Evolutionary conservation across 2,888 invertebrate genomes (phyloP).

Genomic region (Cylindroiulus punctatus): DNA sequence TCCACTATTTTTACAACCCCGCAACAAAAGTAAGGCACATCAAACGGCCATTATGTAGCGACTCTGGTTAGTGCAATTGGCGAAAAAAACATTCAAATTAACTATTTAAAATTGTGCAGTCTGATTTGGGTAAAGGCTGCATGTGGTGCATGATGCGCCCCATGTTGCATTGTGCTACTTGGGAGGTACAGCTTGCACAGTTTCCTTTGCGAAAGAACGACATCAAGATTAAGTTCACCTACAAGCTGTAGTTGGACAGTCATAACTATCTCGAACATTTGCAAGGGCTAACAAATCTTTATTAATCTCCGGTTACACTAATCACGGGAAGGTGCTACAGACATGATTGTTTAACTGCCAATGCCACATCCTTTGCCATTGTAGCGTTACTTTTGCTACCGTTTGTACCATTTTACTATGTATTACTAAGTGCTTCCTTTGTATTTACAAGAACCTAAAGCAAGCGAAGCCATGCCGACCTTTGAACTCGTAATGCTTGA

Average conservation of each 20-base stretch:
- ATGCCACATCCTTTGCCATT: background rate
- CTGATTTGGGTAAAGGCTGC: too few species aligned
- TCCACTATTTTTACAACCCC: background rate
- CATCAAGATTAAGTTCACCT: too few species aligned
- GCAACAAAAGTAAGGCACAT: background rate
- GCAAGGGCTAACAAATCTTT: too few species aligned
- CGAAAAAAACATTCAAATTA: too few species aligned
- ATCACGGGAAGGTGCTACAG: background rate
- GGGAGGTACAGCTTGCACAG: too few species aligned
- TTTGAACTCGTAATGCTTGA: background rate
- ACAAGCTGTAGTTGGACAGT: too few species aligned
- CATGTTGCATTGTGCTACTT: too few species aligned
- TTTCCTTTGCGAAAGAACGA: too few species aligned
- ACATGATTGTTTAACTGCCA: background rate
- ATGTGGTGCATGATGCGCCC: too few species aligned
- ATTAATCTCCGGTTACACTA: background rate
- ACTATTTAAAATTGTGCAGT: too few species aligned
- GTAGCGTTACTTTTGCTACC: background rate
- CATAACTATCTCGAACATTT: too few species aligned
- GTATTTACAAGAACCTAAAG: background rate
- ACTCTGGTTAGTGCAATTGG: background rate
- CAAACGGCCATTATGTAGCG: background rate
- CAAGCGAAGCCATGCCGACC: background rate
- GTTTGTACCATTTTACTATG: conserved; percentile 12
- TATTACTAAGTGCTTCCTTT: conserved; percentile 42